Conservation (phyloP, 2,113 vertebrate species). For the Rousettus leschenaultii region DNA sequence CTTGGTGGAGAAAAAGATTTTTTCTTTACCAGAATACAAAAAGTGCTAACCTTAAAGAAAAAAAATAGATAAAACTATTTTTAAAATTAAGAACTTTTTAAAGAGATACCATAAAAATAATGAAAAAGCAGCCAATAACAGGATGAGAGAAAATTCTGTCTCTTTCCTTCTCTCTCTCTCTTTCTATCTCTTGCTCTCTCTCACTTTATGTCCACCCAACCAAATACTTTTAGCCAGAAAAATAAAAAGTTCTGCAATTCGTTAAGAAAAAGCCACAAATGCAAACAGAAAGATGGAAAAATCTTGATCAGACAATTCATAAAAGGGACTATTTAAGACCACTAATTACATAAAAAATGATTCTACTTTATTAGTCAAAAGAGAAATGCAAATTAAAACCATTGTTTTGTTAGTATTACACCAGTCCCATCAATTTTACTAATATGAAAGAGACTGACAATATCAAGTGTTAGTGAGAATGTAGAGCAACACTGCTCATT, state of each 20-base stretch:
- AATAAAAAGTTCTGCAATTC: neutral
- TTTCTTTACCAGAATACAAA: neutral
- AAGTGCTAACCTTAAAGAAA: neutral
- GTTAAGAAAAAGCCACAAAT: neutral
- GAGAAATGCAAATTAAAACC: neutral
- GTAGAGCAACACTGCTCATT: neutral
- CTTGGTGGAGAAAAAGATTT: neutral
- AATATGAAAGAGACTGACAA: neutral
- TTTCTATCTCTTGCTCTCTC: neutral
- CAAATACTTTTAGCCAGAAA: neutral
- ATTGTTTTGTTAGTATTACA: no score
- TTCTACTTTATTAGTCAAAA: neutral
- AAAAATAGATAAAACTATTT: neutral
- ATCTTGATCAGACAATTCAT: neutral
- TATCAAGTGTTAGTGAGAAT: neutral
- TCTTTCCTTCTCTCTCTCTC: neutral
- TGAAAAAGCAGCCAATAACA: neutral
- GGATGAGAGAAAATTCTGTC: neutral
- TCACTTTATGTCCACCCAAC: neutral
- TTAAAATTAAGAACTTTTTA: neutral
- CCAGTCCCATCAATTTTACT: neutral
- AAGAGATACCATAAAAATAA: neutral
- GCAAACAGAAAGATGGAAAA: neutral
- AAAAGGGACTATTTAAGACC: neutral
- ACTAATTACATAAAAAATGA: neutral